Evolutionary conservation across 2,888 invertebrate genomes (phyloP).

Genomic region (Acanthosepion esculentum): DNA sequence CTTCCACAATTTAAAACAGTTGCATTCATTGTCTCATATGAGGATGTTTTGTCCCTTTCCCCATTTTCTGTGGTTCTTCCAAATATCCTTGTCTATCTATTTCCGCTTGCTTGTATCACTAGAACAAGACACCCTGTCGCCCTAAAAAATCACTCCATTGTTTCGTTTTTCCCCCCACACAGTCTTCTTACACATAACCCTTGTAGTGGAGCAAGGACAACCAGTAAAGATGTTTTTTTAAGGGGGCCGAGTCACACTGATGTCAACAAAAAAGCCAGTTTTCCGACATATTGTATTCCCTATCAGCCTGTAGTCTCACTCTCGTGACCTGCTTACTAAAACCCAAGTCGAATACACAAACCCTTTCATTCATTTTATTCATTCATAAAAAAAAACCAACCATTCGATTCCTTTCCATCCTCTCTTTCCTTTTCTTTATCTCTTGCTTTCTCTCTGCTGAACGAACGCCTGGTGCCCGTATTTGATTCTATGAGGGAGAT

Average conservation of each 20-base stretch:
- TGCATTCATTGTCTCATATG: not conserved
- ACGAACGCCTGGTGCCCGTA: not conserved
- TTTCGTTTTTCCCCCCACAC: not conserved
- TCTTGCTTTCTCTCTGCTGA: not conserved
- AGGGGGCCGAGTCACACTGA: not conserved
- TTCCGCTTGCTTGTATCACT: not conserved
- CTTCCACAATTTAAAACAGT: not conserved
- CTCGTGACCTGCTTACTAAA: not conserved
- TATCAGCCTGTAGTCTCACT: not conserved
- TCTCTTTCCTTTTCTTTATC: not conserved
- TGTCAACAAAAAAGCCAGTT: not conserved
- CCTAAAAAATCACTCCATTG: not conserved
- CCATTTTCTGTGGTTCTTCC: not conserved
- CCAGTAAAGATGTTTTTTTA: not conserved
- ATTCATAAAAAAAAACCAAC: not conserved
- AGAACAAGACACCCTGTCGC: not conserved
- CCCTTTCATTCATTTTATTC: not conserved
- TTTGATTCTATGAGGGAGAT: not conserved
- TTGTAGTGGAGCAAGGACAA: not conserved
- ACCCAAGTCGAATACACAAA: not conserved
- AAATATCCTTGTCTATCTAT: not conserved
- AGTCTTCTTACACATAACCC: not conserved
- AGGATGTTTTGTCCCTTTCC: no score
- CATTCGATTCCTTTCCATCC: not conserved
- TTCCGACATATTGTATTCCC: not conserved